Evolutionary conservation across 92 coral and sea anemone genomes (phyloP).

Genomic region (Zoanthus sociatus): DNA sequence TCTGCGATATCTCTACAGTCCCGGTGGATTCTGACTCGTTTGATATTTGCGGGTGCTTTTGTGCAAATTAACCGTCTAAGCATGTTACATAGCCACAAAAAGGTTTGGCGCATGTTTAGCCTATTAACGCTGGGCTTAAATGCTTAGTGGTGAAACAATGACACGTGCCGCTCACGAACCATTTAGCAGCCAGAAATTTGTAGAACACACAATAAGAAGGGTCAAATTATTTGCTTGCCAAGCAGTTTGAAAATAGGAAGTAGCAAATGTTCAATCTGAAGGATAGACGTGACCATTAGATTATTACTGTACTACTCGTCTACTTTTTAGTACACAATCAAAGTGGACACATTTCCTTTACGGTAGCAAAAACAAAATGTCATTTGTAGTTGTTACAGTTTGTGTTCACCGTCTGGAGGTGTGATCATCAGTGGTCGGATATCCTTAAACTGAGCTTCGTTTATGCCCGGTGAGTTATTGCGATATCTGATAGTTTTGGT

Average conservation of each 20-base stretch:
- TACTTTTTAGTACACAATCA: background rate
- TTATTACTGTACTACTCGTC: background rate
- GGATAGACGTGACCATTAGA: background rate
- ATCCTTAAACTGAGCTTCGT: constrained; percentile 32
- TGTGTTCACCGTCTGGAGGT: background rate
- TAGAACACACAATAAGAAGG: background rate
- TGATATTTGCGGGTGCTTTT: constrained; percentile 57
- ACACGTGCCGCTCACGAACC: constrained; percentile 7
- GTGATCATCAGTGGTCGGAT: constrained; percentile 31
- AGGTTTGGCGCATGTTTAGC: constrained; percentile 38
- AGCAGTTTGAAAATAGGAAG: background rate
- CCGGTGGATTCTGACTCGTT: constrained; percentile 19
- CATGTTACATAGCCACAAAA: constrained; percentile 34
- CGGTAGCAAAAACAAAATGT: background rate
- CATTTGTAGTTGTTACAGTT: background rate
- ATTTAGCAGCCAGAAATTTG: background rate
- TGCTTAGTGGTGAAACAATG: constrained; percentile 42
- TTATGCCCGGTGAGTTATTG: constrained; percentile 37
- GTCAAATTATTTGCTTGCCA: background rate
- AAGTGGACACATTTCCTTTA: background rate
- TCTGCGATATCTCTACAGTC: constrained; percentile 28
- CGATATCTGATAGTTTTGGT: constrained; percentile 10
- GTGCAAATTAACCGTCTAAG: constrained; percentile 40
- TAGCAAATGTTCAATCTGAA: background rate
- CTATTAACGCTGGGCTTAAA: constrained; percentile 41